Evolutionary conservation across 2,888 invertebrate genomes (phyloP).

Genomic region (Euproctis similis): DNA sequence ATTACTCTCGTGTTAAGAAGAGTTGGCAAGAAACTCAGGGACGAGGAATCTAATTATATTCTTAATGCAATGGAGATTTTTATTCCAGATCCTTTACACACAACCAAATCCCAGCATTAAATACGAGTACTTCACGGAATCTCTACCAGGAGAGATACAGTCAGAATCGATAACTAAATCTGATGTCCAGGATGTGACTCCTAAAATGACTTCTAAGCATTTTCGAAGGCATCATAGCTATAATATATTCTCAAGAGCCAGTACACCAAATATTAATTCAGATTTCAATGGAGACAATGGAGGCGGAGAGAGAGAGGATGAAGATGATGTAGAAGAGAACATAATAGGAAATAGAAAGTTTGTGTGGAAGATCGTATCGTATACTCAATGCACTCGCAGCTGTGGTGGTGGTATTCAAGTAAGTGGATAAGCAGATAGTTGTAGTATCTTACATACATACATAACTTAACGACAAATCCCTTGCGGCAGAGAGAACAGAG

Average conservation of each 20-base stretch:
- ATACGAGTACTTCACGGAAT: conserved; percentile 90
- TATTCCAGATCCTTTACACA: conserved; percentile 83
- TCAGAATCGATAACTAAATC: conserved; percentile 38
- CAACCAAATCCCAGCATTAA: conserved; percentile 91
- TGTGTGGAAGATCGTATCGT: conserved; percentile 86
- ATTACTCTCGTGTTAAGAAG: too few species aligned
- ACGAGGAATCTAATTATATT: too few species aligned
- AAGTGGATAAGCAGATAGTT: conserved; percentile 5
- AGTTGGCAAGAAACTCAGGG: too few species aligned
- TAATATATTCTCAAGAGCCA: conserved; percentile 33
- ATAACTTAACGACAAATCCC: too few species aligned
- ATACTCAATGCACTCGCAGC: conserved; percentile 85
- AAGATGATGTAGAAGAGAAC: conserved; percentile 48
- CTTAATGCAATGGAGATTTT: too few species aligned
- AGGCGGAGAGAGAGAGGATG: conserved; percentile 19
- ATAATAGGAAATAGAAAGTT: conserved; percentile 70
- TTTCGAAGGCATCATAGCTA: conserved; percentile 51
- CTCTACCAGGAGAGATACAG: conserved; percentile 60
- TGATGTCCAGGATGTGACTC: conserved; percentile 31
- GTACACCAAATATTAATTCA: conserved; percentile 22
- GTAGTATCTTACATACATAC: too few species aligned
- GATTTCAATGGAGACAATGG: conserved; percentile 35
- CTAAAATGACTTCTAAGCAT: conserved; percentile 46
- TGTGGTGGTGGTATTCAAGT: conserved; percentile 89
- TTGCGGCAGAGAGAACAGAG: too few species aligned